phyloP scores from a whole-genome alignment of 1,140 invertebrate species.

The Bombus confusus region DNA sequence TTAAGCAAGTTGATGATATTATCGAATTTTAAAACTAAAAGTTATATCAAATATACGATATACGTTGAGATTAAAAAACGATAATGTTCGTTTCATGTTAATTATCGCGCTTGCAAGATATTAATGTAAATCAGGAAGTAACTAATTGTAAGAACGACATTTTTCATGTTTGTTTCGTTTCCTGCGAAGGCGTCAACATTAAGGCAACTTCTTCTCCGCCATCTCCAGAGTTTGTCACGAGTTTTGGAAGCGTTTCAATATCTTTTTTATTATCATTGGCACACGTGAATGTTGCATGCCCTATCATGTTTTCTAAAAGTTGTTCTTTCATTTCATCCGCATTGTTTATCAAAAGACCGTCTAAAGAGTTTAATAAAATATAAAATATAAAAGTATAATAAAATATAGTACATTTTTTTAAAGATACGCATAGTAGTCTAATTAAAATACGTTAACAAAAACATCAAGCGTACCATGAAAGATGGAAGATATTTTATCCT shows the following conservation, averaged over 20 bases:
- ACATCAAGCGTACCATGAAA: slow-evolving; percentile 8
- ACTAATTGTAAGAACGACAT: not conserved
- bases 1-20: not conserved
- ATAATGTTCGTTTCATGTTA: not conserved
- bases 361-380: not conserved
- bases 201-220: slow-evolving; percentile 22
- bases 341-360: not conserved
- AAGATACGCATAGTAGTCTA: not conserved
- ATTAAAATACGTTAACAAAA: not conserved
- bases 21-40: not conserved
- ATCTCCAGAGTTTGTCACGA: not conserved
- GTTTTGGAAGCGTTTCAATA: not conserved
- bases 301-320: not conserved
- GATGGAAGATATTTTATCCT: slow-evolving; percentile 62
- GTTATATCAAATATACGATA: not conserved
- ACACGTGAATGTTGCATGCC: not conserved
- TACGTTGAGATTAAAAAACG: too few relatives aligned
- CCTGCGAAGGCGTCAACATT: not conserved
- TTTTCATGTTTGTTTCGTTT: slow-evolving; percentile 23
- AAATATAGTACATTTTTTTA: not conserved
- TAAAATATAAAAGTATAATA: too few relatives aligned
- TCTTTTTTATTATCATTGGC: not conserved
- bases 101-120: not conserved
- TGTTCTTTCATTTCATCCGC: not conserved
- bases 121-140: not conserved